Evolutionary conservation across 2,113 vertebrate species (phyloP).

Genomic region (Solea senegalensis): DNA sequence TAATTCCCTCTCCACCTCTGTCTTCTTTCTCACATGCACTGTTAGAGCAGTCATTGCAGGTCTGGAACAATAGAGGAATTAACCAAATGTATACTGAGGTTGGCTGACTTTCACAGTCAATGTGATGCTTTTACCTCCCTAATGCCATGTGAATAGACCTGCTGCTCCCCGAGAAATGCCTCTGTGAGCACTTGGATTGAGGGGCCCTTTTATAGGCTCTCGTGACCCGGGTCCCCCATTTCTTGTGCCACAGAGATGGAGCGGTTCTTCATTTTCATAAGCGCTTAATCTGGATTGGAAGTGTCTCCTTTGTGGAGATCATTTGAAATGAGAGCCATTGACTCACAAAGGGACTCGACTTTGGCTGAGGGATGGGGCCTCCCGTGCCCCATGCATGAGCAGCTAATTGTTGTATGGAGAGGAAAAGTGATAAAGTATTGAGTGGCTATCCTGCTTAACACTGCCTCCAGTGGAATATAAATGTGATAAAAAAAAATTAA

Average conservation of each 20-base stretch:
- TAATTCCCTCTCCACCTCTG: conserved; percentile 51
- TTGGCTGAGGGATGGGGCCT: conserved; percentile 20
- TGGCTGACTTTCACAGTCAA: conserved; percentile 58
- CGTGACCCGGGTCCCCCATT: conserved; percentile 40
- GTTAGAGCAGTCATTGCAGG: conserved; percentile 51
- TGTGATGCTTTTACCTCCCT: conserved; percentile 62
- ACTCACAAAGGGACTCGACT: conserved; percentile 51
- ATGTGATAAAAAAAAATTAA: conserved; percentile 9
- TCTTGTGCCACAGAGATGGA: neutral
- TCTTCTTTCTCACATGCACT: conserved; percentile 18
- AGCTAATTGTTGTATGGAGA: conserved; percentile 57
- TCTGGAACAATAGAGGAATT: conserved; percentile 70
- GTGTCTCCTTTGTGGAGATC: conserved; percentile 56
- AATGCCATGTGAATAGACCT: conserved; percentile 66
- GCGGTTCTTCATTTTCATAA: conserved; percentile 58
- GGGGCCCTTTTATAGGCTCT: conserved; percentile 57
- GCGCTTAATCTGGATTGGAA: conserved; percentile 69
- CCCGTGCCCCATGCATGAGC: conserved; percentile 21
- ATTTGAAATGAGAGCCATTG: conserved; percentile 48
- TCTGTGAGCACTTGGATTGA: conserved; percentile 47
- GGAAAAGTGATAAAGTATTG: conserved; percentile 33
- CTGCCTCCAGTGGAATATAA: conserved; percentile 45
- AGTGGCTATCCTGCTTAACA: conserved; percentile 34
- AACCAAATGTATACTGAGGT: conserved; percentile 63
- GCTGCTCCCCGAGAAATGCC: conserved; percentile 56